phyloP scores from a whole-genome alignment of 2,113 vertebrate species.

The Perognathus longimembris region DNA sequence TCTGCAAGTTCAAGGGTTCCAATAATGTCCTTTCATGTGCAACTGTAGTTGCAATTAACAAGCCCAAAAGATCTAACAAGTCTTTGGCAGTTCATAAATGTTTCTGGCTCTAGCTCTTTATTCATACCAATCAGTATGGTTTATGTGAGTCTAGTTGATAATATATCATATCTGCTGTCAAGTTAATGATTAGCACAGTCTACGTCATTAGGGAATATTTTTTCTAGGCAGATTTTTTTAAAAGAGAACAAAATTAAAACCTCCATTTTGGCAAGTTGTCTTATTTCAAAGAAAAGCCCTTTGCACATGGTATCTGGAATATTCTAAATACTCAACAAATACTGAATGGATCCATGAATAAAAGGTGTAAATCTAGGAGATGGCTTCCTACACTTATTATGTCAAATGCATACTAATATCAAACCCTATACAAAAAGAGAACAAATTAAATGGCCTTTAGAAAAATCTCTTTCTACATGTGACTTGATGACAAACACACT shows the following conservation, averaged over 20 bases:
- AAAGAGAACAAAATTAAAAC: neutral
- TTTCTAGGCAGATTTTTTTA: constrained; percentile 20
- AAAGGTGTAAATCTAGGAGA: neutral
- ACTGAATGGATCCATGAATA: neutral
- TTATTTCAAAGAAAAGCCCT: neutral
- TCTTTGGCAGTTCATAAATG: neutral
- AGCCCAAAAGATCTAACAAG: neutral
- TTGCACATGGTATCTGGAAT: neutral
- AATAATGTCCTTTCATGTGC: neutral
- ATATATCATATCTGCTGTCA: neutral
- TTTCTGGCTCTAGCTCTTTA: neutral
- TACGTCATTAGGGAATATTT: neutral
- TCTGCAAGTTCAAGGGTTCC: neutral
- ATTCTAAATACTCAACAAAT: neutral
- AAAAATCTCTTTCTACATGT: neutral
- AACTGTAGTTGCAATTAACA: neutral
- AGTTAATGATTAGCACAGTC: neutral
- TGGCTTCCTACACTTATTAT: neutral
- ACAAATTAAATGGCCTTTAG: neutral
- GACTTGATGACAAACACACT: neutral
- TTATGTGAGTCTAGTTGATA: neutral
- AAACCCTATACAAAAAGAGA: neutral
- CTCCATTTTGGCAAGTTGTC: constrained; percentile 12
- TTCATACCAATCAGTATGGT: neutral
- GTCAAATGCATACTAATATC: neutral